Base-by-base conservation (phyloP, 2,797 vertebrate species). In the Clarias fuscus region DNA sequence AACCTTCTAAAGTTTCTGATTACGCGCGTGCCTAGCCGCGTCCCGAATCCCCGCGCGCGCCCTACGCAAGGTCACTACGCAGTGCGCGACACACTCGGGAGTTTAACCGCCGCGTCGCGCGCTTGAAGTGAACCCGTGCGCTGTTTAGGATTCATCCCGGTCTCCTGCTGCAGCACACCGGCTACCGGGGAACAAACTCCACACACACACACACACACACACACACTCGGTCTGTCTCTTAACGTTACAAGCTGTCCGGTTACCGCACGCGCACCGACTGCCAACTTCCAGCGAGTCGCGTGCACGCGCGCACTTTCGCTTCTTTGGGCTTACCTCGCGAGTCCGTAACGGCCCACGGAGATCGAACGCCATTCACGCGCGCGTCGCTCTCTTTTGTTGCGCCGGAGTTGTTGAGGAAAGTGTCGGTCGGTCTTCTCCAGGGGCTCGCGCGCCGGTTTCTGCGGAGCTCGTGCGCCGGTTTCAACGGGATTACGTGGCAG, bases 401-500 rank as follows among this genome's bases (percentile, higher is more conserved):
- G 18, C 4, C 18, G 6, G 43, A 62, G 37, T n/a, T 48, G 33
- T 6, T 58, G n/a, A 72, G 27, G 37, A 48, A 48, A 43, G 37
- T 61, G 37, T 65, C 33, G 37, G 22, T 53, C 48, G 13, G 48
- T 13, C 10, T 73, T 62, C 22, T 11, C 48, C 48, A 11, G 48
- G 48, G 48, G 27, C 18, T 15, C 27, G 48, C 30, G 62, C 64
- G 58, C 4, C 14, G 48, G 24, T 40, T 48, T 65, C 24, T n/a
- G 14, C 24, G 37, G 61, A 5, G 67, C 59, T 75, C 71, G 59
- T 27, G 83, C 37, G 70, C 83, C 58, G 71, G 37, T 84, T 40
- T 64, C 71, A 76, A 27, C 61, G 18, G 83, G 83, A 65, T 84
- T 75, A 84, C 83, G 83, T 84, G 83, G 83, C 83, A 84, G 72